Evolutionary conservation across 1,140 invertebrate genomes (phyloP).

Genomic region (Trichonephila clavata): DNA sequence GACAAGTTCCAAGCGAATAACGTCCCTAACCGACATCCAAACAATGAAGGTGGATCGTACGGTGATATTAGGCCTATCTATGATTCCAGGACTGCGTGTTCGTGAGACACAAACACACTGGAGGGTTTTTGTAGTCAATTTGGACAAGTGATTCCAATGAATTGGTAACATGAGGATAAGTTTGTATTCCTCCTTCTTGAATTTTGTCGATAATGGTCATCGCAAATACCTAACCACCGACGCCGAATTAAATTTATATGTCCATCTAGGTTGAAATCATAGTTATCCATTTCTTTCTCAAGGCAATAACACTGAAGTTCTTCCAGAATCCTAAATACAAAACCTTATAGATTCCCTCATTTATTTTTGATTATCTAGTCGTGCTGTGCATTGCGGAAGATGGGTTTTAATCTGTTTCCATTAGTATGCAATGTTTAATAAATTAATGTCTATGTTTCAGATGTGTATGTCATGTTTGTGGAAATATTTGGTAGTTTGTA

Average conservation of each 20-base stretch:
- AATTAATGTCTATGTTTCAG: neutral
- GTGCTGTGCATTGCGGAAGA: neutral
- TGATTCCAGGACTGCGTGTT: conserved; percentile 75
- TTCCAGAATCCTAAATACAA: neutral
- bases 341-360: neutral
- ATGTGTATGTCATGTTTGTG: conserved; percentile 29
- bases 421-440: neutral
- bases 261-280: neutral
- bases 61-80: conserved; percentile 77
- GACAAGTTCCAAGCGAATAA: conserved; percentile 63
- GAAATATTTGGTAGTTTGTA: conserved; percentile 27
- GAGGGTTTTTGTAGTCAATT: conserved; percentile 24
- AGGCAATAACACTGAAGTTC: neutral
- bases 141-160: conserved; percentile 16
- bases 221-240: conserved; percentile 28
- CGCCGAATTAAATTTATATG: conserved; percentile 21
- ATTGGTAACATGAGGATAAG: neutral
- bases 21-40: conserved; percentile 60
- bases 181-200: neutral
- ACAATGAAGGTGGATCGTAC: conserved; percentile 53
- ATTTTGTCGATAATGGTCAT: neutral
- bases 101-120: conserved; percentile 47
- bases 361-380: conserved; percentile 26
- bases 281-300: neutral
- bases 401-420: neutral